These are phyloP conservation scores for Aix galericulata DNA, from an alignment of 2,113 vertebrate species.

Conservation along the genomic window DNA sequence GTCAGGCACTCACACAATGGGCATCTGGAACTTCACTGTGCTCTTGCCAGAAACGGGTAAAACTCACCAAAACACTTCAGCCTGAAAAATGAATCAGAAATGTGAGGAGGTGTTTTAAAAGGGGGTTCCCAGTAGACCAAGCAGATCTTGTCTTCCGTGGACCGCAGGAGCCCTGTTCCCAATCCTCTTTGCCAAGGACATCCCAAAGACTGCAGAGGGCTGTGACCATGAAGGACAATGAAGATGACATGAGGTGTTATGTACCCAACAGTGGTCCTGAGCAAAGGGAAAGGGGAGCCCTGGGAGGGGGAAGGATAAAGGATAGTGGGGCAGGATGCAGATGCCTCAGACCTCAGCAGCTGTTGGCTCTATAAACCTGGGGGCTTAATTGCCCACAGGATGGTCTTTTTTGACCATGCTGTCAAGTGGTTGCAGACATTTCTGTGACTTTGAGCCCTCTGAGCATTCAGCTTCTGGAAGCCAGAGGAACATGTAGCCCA, in stretches of 20 bases:
- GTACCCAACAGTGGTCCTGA: background rate
- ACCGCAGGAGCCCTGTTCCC: background rate
- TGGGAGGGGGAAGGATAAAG: background rate
- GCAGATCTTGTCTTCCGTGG: background rate
- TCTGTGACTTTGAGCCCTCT: background rate
- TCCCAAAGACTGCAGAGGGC: background rate
- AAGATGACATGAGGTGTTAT: background rate
- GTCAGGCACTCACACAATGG: too few relatives aligned
- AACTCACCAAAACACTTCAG: background rate
- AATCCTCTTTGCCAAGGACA: background rate
- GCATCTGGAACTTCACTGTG: too few relatives aligned
- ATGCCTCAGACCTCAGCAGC: background rate
- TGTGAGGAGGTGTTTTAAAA: background rate
- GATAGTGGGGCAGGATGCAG: background rate
- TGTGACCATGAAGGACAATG: background rate
- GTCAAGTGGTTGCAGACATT: background rate
- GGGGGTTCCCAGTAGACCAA: fast-evolving
- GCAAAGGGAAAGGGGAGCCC: background rate
- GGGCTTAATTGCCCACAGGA: background rate
- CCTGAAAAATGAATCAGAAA: background rate
- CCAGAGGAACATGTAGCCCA: background rate
- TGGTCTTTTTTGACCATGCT: background rate
- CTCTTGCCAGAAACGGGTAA: too few relatives aligned
- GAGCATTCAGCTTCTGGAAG: background rate
- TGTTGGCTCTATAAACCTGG: background rate